Evolutionary conservation across 2,888 invertebrate species (phyloP).

Genomic region (Tridacna crocea): DNA sequence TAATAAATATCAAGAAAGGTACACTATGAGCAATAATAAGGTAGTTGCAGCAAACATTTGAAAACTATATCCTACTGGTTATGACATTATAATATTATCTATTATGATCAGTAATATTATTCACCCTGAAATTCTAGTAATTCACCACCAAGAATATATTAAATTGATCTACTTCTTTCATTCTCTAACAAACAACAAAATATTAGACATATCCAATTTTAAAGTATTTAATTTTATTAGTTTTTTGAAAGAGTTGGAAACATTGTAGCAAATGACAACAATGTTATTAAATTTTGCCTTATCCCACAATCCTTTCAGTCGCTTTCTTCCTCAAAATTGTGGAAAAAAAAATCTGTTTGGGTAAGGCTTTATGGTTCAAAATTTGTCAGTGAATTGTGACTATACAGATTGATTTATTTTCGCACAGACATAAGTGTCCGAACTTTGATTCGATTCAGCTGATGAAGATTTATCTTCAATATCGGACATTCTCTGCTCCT

Average conservation of each 20-base stretch:
- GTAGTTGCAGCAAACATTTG: too few species aligned
- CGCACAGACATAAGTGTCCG: slow-evolving; percentile 17
- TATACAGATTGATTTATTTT: background rate
- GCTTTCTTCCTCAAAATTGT: background rate
- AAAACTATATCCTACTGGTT: too few species aligned
- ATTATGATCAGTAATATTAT: too few species aligned
- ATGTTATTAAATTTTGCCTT: background rate
- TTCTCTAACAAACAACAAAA: background rate
- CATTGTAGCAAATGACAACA: background rate
- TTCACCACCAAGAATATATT: too few species aligned
- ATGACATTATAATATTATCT: too few species aligned
- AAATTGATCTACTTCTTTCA: too few species aligned
- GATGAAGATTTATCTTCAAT: background rate
- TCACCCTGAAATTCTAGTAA: too few species aligned
- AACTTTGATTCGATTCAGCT: slow-evolving; percentile 1
- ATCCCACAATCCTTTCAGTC: background rate
- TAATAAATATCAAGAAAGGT: too few species aligned
- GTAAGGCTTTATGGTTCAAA: background rate
- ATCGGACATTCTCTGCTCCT: background rate
- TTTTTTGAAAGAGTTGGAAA: background rate
- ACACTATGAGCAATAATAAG: too few species aligned
- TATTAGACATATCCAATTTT: background rate
- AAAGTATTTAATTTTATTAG: background rate
- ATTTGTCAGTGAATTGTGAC: too few species aligned
- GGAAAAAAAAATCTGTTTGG: background rate